A percentile compares a stretch with the other conserved stretches of the same genome.
Conservation (phyloP, 2,888 invertebrate species). For the Acanthococcus lagerstroemiae region DNA sequence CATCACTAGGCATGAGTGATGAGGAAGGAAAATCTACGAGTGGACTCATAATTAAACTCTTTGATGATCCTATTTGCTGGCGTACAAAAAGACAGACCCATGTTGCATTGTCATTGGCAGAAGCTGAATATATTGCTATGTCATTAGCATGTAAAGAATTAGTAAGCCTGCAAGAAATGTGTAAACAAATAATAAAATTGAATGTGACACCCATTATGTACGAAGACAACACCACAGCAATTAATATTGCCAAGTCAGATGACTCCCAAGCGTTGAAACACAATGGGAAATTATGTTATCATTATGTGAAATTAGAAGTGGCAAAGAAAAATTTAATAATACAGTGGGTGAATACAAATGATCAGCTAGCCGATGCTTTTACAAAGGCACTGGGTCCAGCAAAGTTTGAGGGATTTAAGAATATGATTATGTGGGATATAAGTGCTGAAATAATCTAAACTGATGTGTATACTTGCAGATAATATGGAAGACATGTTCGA, state of each 20-base stretch:
- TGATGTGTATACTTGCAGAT: too few relatives aligned
- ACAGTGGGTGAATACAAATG: not conserved
- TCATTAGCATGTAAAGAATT: too few relatives aligned
- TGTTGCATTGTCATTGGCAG: too few relatives aligned
- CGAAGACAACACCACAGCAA: not conserved
- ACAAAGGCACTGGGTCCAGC: not conserved
- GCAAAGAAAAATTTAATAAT: not conserved
- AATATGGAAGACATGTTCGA: too few relatives aligned
- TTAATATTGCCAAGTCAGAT: not conserved
- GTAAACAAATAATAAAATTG: not conserved
- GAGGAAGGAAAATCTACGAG: not conserved
- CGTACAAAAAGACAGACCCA: too few relatives aligned
- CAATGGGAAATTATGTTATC: not conserved
- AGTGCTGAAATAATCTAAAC: too few relatives aligned
- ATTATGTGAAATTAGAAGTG: not conserved
- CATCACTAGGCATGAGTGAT: too few relatives aligned
- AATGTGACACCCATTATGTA: not conserved
- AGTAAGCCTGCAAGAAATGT: slow-evolving; percentile 1
- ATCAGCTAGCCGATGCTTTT: not conserved
- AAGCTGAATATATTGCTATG: too few relatives aligned
- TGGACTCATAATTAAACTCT: not conserved
- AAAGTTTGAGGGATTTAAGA: not conserved
- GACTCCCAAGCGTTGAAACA: not conserved
- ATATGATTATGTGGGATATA: not conserved
- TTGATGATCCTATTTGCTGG: not conserved